These are phyloP conservation scores for Gymnocypris eckloni DNA, from an alignment of 2,797 vertebrate species.

Conservation along the genomic window DNA sequence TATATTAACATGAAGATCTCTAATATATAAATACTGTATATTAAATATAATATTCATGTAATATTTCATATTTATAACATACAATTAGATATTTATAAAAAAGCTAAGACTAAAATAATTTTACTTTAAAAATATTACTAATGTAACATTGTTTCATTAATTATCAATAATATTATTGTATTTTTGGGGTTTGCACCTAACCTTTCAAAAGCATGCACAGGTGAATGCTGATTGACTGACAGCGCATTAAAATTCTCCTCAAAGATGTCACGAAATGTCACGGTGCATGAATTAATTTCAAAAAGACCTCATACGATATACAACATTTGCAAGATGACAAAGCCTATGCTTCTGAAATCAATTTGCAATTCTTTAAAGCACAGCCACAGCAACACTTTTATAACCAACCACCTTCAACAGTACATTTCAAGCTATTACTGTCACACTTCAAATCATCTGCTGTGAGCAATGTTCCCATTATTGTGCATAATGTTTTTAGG, in stretches of 20 bases:
- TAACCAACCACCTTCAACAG: background rate
- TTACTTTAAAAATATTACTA: background rate
- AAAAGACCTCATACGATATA: background rate
- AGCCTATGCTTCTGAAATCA: conserved; percentile 11
- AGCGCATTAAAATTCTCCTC: background rate
- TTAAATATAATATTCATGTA: background rate
- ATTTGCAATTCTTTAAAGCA: conserved; percentile 7
- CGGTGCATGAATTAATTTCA: background rate
- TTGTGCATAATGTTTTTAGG: background rate
- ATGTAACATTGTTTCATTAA: background rate
- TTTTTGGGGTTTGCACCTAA: background rate
- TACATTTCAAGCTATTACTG: conserved; percentile 11
- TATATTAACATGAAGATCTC: background rate
- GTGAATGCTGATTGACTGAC: background rate
- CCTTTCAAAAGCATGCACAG: background rate
- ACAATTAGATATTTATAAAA: background rate
- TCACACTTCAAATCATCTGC: background rate
- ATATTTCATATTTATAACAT: background rate
- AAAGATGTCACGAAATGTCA: background rate
- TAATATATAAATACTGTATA: background rate
- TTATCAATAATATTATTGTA: background rate
- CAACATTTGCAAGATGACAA: conserved; percentile 12
- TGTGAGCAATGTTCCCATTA: conserved; percentile 7
- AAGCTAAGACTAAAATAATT: background rate
- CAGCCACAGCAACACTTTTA: background rate